Conservation (phyloP, 2,888 invertebrate species). For the Cephus spinipes region DNA sequence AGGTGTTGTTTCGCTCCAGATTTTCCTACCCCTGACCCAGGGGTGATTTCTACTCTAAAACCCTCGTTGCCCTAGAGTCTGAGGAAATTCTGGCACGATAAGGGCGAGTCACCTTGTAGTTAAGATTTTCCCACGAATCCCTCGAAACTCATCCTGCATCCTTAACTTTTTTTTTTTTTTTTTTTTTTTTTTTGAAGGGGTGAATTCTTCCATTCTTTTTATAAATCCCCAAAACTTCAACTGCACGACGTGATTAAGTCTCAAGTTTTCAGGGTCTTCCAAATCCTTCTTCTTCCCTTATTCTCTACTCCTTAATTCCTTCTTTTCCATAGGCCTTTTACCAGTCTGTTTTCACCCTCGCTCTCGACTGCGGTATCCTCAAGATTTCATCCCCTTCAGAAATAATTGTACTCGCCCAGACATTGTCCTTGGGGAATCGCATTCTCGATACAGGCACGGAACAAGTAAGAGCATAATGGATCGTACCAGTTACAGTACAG, state of each 20-base stretch:
- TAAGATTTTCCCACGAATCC: not conserved
- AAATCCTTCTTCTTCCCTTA: not conserved
- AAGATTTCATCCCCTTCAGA: constrained; percentile 1
- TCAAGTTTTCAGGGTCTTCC: not conserved
- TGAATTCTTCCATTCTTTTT: not conserved
- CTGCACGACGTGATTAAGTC: not conserved
- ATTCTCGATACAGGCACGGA: constrained; percentile 26
- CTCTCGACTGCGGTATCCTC: not conserved
- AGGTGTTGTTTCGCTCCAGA: not conserved
- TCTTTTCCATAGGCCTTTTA: not conserved
- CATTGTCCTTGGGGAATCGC: constrained; percentile 15
- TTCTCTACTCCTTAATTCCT: not conserved
- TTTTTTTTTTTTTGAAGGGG: not conserved
- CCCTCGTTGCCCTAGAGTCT: not conserved
- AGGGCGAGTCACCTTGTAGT: not conserved
- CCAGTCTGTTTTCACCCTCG: not conserved
- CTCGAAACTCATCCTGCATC: not conserved
- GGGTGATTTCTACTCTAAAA: not conserved
- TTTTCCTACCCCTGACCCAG: not conserved
- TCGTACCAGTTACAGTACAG: not conserved
- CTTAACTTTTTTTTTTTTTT: not conserved
- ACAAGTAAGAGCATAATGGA: constrained; percentile 11
- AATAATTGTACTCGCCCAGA: not conserved
- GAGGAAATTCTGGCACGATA: not conserved
- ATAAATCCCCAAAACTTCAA: not conserved